Evolutionary conservation across 2,113 vertebrate genomes (phyloP).

Genomic region (Cromileptes altivelis): DNA sequence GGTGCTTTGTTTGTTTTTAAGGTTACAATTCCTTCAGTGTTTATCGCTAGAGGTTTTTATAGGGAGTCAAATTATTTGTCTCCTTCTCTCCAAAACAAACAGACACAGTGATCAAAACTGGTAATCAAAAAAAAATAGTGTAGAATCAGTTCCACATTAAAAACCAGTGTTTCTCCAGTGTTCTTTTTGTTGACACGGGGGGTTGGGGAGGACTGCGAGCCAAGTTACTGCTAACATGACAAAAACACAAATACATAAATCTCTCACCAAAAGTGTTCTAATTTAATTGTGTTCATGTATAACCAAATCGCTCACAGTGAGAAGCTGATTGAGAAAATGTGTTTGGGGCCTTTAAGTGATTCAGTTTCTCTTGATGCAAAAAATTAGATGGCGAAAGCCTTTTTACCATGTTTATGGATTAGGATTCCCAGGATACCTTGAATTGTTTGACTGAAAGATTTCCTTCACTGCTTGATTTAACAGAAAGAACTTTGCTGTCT

Average conservation of each 20-base stretch:
- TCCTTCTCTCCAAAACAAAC: too few relatives aligned
- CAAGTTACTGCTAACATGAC: too few relatives aligned
- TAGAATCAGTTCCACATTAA: too few relatives aligned
- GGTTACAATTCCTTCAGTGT: too few relatives aligned
- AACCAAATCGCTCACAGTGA: neutral
- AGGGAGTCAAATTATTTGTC: too few relatives aligned
- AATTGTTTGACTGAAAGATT: constrained; percentile 23
- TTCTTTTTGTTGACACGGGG: too few relatives aligned
- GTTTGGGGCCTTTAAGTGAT: neutral
- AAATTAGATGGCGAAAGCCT: neutral
- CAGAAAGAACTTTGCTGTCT: constrained; percentile 7
- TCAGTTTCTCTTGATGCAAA: neutral
- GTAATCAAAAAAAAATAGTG: too few relatives aligned
- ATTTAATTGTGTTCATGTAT: neutral
- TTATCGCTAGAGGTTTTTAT: too few relatives aligned
- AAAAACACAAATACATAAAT: neutral
- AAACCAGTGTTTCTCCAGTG: too few relatives aligned
- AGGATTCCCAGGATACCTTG: neutral
- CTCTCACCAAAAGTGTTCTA: neutral
- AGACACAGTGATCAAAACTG: too few relatives aligned
- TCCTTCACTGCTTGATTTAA: constrained; percentile 21
- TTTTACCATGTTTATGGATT: neutral
- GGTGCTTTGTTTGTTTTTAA: too few relatives aligned
- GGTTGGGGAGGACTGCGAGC: too few relatives aligned
- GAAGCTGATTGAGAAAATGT: neutral